A percentile compares a stretch with the other conserved stretches of the same genome.
phyloP scores from a whole-genome alignment of 92 coral and sea anemone species.

The Scolanthus callimorphus region DNA sequence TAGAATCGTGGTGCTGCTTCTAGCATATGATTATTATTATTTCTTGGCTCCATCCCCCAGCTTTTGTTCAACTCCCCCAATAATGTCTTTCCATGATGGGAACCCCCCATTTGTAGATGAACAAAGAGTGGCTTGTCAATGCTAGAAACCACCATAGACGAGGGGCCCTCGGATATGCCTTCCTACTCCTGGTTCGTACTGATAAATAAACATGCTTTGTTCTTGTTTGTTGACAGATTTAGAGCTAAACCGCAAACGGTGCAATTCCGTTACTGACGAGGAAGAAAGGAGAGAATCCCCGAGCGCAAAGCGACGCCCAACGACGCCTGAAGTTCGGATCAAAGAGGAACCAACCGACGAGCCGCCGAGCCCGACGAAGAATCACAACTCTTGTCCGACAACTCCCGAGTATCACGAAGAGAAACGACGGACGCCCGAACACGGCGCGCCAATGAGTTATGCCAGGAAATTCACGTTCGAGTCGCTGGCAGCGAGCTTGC shows the following conservation, averaged over 20 bases:
- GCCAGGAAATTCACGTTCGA: neutral
- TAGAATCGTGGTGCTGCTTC: too few relatives aligned
- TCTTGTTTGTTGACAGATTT: constrained; percentile 16
- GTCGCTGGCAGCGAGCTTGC: constrained; percentile 8
- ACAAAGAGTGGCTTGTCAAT: too few relatives aligned
- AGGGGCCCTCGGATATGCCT: too few relatives aligned
- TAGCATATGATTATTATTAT: too few relatives aligned
- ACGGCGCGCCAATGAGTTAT: constrained; percentile 2
- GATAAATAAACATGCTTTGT: too few relatives aligned
- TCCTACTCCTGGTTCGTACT: too few relatives aligned
- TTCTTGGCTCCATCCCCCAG: too few relatives aligned
- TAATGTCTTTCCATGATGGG: too few relatives aligned
- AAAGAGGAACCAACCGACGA: constrained; percentile 34
- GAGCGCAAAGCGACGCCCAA: constrained; percentile 56
- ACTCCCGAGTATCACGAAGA: constrained; percentile 3
- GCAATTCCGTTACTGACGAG: constrained; percentile 47
- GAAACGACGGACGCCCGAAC: constrained; percentile 13
- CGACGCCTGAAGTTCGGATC: constrained; percentile 61
- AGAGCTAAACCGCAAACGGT: constrained; percentile 38
- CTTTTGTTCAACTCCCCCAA: too few relatives aligned
- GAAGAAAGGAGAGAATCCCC: constrained; percentile 45
- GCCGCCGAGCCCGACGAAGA: constrained; percentile 6
- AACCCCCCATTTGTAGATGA: too few relatives aligned
- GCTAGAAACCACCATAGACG: too few relatives aligned
- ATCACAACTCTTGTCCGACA: neutral